Conservation (phyloP, 2,888 invertebrate genomes). For the Dastarcus helophoroides region DNA sequence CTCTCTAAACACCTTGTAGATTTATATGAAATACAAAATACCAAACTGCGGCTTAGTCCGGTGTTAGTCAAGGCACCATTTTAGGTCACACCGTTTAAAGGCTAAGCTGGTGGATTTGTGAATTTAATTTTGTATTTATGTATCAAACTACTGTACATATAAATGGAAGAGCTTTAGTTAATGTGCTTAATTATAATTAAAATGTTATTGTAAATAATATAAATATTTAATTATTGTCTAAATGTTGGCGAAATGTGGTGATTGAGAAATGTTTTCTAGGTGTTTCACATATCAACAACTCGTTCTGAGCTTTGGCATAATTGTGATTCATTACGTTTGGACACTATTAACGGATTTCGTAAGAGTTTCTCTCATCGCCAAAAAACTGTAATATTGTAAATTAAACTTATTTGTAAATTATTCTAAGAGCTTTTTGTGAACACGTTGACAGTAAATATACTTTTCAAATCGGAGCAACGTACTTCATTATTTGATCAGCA, state of each 20-base stretch:
- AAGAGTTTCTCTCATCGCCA: slow-evolving; percentile 35
- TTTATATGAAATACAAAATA: too few relatives aligned
- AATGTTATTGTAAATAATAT: slow-evolving; percentile 30
- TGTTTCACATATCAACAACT: slow-evolving; percentile 25
- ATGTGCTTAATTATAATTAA: slow-evolving; percentile 11
- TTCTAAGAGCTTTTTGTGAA: slow-evolving; percentile 39
- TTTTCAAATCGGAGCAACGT: slow-evolving; percentile 34
- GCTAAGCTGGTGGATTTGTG: too few relatives aligned
- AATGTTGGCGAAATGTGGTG: slow-evolving; percentile 25
- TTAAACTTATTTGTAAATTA: slow-evolving; percentile 32
- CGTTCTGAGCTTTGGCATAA: slow-evolving; percentile 14
- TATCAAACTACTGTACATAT: slow-evolving; percentile 24
- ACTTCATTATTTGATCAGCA: too few relatives aligned
- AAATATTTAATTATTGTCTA: slow-evolving; percentile 28
- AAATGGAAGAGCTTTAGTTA: slow-evolving; percentile 29
- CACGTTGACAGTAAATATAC: slow-evolving; percentile 36
- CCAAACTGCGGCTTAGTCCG: too few relatives aligned
- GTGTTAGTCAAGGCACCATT: too few relatives aligned
- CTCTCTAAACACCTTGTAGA: too few relatives aligned
- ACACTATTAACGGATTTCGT: slow-evolving; percentile 3
- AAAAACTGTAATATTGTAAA: slow-evolving; percentile 32
- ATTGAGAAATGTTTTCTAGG: slow-evolving; percentile 30
- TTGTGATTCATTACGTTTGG: too few relatives aligned
- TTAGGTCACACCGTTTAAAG: too few relatives aligned
- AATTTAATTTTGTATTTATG: slow-evolving; percentile 26